Conservation (phyloP, 2,888 invertebrate species). For the Nomada lathburiana region DNA sequence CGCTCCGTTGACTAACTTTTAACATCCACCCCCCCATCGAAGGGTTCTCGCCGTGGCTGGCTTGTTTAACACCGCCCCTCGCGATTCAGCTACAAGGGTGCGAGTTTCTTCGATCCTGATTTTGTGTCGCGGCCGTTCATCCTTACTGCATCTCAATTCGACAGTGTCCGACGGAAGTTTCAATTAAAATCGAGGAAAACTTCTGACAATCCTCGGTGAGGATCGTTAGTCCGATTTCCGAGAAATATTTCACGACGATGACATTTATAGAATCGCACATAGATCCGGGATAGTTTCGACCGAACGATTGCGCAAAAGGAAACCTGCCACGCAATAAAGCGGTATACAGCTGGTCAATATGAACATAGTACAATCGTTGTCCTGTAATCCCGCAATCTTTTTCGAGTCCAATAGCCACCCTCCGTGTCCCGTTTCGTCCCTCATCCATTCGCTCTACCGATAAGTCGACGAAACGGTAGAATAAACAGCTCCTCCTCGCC, state of each 20-base stretch:
- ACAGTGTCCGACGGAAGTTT: too few relatives aligned
- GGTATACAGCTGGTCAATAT: constrained; percentile 58
- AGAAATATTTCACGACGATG: neutral
- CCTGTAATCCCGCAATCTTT: constrained; percentile 71
- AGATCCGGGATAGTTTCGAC: neutral
- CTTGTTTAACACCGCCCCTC: constrained; percentile 14
- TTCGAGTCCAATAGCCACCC: constrained; percentile 49
- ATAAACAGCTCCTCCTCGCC: constrained; percentile 49
- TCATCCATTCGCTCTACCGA: constrained; percentile 28
- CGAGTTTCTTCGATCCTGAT: too few relatives aligned
- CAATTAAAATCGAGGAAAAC: neutral
- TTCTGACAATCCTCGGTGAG: too few relatives aligned
- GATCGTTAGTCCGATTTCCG: neutral
- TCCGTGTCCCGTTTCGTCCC: constrained; percentile 24
- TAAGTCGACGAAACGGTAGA: constrained; percentile 55
- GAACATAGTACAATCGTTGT: constrained; percentile 64
- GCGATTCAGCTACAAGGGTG: neutral
- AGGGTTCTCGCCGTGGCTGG: neutral
- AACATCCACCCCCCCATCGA: neutral
- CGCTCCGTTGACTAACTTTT: constrained; percentile 14
- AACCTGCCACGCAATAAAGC: constrained; percentile 51
- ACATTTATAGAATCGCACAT: neutral
- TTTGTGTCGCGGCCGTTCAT: too few relatives aligned
- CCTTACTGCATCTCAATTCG: too few relatives aligned
- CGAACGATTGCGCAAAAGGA: neutral